These are phyloP conservation scores for Trypoxylon attenuatum DNA, from an alignment of 2,888 invertebrate genomes.

Conservation along the genomic window DNA sequence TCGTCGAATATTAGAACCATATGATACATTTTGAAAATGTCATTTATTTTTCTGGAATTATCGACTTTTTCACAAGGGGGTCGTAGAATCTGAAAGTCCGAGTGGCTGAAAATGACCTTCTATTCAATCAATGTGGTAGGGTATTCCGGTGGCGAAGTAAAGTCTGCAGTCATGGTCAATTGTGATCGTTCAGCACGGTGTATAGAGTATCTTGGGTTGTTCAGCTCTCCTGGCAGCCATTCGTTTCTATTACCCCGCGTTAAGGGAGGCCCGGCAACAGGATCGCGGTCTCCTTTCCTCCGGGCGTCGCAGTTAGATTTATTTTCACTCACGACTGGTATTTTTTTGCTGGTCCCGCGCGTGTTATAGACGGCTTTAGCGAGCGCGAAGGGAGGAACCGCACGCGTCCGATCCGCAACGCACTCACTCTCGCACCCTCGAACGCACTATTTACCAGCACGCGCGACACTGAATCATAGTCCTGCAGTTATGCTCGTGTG, in stretches of 20 bases:
- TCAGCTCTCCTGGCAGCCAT: slow-evolving; percentile 33
- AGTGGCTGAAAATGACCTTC: no score
- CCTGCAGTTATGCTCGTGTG: slow-evolving; percentile 11
- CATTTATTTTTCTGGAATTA: no score
- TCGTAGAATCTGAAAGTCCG: no score
- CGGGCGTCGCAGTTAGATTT: slow-evolving; percentile 70
- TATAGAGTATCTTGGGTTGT: slow-evolving; percentile 27
- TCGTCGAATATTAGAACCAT: no score
- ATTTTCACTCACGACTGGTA: slow-evolving; percentile 73
- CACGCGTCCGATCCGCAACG: slow-evolving; percentile 33
- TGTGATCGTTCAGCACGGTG: slow-evolving; percentile 21
- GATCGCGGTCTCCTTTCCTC: slow-evolving; percentile 32
- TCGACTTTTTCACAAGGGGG: no score
- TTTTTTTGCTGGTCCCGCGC: slow-evolving; percentile 68
- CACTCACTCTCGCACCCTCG: no score
- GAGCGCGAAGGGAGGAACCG: slow-evolving; percentile 26
- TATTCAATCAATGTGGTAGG: background rate
- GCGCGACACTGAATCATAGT: slow-evolving; percentile 30
- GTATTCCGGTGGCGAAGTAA: background rate
- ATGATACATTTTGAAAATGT: no score
- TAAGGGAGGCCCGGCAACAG: slow-evolving; percentile 57
- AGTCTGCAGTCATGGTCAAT: background rate
- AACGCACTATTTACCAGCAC: background rate
- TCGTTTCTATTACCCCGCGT: slow-evolving; percentile 58
- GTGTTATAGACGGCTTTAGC: slow-evolving; percentile 56